A percentile compares a stretch with the other conserved stretches of the same genome.
These are phyloP conservation scores for Perizoma affinitatum DNA, from an alignment of 2,888 invertebrate genomes.

Conservation along the genomic window DNA sequence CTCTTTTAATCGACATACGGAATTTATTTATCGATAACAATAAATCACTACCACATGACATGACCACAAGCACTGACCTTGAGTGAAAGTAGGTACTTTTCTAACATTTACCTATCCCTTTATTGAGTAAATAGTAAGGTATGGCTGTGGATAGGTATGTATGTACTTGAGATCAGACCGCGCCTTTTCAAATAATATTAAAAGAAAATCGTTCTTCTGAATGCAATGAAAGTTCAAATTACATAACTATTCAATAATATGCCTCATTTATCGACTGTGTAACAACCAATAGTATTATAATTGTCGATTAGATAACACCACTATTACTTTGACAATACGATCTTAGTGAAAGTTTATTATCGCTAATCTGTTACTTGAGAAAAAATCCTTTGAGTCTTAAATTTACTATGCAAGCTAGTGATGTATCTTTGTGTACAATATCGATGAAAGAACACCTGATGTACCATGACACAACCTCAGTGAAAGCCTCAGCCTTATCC, in stretches of 20 bases:
- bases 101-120: slow-evolving; percentile 16
- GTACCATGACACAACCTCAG: slow-evolving; percentile 56
- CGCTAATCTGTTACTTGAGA: background rate
- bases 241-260: background rate
- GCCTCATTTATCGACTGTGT: background rate
- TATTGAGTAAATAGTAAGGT: slow-evolving; percentile 26
- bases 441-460: slow-evolving; percentile 10
- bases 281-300: background rate
- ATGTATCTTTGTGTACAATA: background rate
- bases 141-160: slow-evolving; percentile 5
- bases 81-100: slow-evolving; percentile 15
- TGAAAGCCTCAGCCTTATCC: slow-evolving; percentile 61
- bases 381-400: no score
- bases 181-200: no score
- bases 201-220: no score
- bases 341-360: slow-evolving; percentile 1
- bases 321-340: slow-evolving; percentile 2
- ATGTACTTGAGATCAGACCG: background rate
- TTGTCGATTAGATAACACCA: slow-evolving; percentile 1
- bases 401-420: no score
- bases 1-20: background rate
- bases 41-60: slow-evolving; percentile 7
- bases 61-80: slow-evolving; percentile 9
- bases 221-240: background rate
- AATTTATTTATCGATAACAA: slow-evolving; percentile 30